A percentile compares a stretch with the other conserved stretches of the same genome.
These are phyloP conservation scores for Drosophila sordidapex DNA, from an alignment of 2,888 invertebrate species.

Conservation along the genomic window DNA sequence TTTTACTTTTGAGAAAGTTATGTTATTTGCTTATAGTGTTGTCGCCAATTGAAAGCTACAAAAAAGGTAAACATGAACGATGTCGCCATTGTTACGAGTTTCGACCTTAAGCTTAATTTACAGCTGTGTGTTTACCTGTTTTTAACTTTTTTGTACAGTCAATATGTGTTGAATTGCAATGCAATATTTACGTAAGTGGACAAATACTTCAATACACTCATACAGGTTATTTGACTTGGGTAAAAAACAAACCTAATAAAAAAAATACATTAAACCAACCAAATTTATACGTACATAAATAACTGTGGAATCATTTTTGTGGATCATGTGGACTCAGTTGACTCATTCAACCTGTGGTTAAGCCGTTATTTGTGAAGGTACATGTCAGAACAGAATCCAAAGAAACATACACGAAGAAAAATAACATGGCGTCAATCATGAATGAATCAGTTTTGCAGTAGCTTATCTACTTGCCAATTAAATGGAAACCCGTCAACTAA, in stretches of 20 bases:
- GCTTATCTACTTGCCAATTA: slow-evolving; percentile 22
- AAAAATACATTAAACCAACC: not conserved
- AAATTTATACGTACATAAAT: not conserved
- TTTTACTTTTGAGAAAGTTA: not conserved
- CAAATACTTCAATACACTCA: slow-evolving; percentile 6
- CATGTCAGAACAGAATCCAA: not conserved
- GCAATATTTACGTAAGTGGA: not conserved
- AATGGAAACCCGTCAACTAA: not conserved
- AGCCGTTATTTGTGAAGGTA: slow-evolving; percentile 12
- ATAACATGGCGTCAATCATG: slow-evolving; percentile 4
- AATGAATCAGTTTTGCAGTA: slow-evolving; percentile 27
- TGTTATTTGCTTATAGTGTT: not conserved
- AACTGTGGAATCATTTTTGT: slow-evolving; percentile 21
- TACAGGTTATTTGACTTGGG: slow-evolving; percentile 2
- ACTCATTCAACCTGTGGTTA: slow-evolving; percentile 24
- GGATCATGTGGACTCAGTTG: slow-evolving; percentile 25
- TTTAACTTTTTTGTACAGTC: slow-evolving; percentile 20
- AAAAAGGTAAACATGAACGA: slow-evolving; percentile 12
- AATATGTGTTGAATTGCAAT: slow-evolving; percentile 3
- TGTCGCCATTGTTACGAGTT: slow-evolving; percentile 7
- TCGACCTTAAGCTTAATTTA: slow-evolving; percentile 26
- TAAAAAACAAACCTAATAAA: not conserved
- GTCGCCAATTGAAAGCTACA: slow-evolving; percentile 17
- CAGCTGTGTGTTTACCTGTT: slow-evolving; percentile 14
- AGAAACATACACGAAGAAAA: not conserved